Percentiles rank a stretch among this genome's conserved stretches.
Conservation (phyloP, 2,888 invertebrate genomes). For the Drepana falcataria region DNA sequence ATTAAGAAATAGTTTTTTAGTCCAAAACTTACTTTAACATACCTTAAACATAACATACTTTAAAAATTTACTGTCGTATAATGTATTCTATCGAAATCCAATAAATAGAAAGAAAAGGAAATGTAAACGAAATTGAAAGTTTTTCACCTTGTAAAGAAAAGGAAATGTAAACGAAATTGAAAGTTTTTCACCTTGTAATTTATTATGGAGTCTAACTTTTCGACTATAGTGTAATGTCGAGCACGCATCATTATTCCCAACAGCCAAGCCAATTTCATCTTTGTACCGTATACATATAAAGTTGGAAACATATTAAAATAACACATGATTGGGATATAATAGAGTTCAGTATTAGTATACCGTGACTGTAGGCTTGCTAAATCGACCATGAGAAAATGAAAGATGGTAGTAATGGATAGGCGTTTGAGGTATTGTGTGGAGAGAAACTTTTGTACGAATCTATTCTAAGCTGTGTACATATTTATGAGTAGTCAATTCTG, state of each 20-base stretch:
- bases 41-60: too few species aligned
- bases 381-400: conserved; percentile 14
- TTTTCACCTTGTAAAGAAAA: conserved; percentile 33
- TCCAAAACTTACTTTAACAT: too few species aligned
- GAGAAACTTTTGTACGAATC: background rate
- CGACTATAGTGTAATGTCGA: conserved; percentile 13
- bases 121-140: conserved; percentile 46
- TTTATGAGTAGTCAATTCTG: background rate
- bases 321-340: background rate
- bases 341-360: background rate
- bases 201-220: conserved; percentile 39
- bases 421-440: conserved; percentile 3
- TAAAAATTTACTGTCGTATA: too few species aligned
- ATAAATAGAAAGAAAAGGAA: conserved; percentile 16
- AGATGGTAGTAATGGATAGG: conserved; percentile 11
- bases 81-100: background rate
- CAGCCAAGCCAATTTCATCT: background rate
- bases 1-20: too few species aligned
- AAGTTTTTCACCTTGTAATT: conserved; percentile 43
- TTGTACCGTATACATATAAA: background rate
- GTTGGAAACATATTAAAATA: conserved; percentile 1
- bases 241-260: background rate
- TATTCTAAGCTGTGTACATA: background rate
- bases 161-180: conserved; percentile 48
- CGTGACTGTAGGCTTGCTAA: conserved; percentile 5